Evolutionary conservation across 2,797 vertebrate species (phyloP).

Genomic region (Acanthopagrus latus): DNA sequence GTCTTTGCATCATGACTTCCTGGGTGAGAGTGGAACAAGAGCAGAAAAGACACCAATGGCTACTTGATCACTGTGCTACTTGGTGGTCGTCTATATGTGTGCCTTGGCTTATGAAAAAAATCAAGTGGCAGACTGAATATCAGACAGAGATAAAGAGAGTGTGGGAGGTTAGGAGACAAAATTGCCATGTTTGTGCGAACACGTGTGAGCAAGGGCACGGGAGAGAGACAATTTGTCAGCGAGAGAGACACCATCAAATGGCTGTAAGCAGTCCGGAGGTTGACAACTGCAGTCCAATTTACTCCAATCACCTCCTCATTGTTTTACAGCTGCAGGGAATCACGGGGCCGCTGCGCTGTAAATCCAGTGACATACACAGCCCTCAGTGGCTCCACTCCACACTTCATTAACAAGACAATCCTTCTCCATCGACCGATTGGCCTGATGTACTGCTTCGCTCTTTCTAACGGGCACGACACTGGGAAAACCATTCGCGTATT

Average conservation of each 20-base stretch:
- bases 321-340: slow-evolving; percentile 81
- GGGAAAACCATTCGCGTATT: slow-evolving; percentile 49
- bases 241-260: slow-evolving; percentile 56
- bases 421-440: slow-evolving; percentile 71
- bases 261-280: slow-evolving; percentile 62
- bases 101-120: slow-evolving; percentile 61
- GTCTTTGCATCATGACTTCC: slow-evolving; percentile 24
- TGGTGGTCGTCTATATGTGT: slow-evolving; percentile 31
- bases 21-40: slow-evolving; percentile 5
- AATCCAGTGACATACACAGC: slow-evolving; percentile 75
- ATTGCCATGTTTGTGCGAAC: slow-evolving; percentile 30
- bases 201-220: slow-evolving; percentile 34
- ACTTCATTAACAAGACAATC: slow-evolving; percentile 81
- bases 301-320: slow-evolving; percentile 80
- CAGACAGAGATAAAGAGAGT: slow-evolving; percentile 54
- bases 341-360: slow-evolving; percentile 63
- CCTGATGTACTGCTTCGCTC: slow-evolving; percentile 48
- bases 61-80: slow-evolving; percentile 40
- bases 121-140: slow-evolving; percentile 47
- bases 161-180: slow-evolving; percentile 50
- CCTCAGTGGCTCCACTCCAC: slow-evolving; percentile 71
- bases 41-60: slow-evolving; percentile 9
- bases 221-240: slow-evolving; percentile 52
- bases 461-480: slow-evolving; percentile 18
- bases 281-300: slow-evolving; percentile 76